These are phyloP conservation scores for Hydrocynus forskahlii DNA, from an alignment of 2,797 vertebrate species.

Conservation along the genomic window DNA sequence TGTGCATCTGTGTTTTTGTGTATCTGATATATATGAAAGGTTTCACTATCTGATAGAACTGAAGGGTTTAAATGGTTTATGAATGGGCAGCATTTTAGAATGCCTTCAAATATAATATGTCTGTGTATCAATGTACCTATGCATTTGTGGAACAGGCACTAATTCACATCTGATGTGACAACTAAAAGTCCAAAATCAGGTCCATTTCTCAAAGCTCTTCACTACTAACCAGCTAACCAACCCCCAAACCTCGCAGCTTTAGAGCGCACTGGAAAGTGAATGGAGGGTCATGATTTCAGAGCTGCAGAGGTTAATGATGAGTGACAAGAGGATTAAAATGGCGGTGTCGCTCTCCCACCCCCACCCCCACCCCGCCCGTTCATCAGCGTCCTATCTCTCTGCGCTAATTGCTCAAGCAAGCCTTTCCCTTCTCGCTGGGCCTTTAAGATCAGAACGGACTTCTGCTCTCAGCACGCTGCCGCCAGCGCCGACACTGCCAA, in stretches of 20 bases:
- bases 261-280: constrained; percentile 39
- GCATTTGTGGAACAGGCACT: no score
- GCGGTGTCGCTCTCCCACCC: constrained; percentile 39
- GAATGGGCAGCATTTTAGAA: no score
- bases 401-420: constrained; percentile 32
- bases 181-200: not conserved
- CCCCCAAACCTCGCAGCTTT: not conserved
- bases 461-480: not conserved
- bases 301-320: constrained; percentile 65
- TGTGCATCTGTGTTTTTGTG: no score
- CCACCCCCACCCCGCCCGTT: constrained; percentile 33
- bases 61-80: no score
- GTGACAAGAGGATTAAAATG: constrained; percentile 64
- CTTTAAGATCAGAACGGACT: constrained; percentile 5
- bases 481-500: not conserved
- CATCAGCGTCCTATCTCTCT: constrained; percentile 31
- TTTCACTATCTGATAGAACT: no score
- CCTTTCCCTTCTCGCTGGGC: not conserved
- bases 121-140: no score
- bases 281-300: constrained; percentile 55
- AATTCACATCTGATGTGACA: not conserved
- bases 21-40: no score
- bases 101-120: no score
- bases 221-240: constrained; percentile 3
- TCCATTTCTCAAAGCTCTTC: not conserved